Percentiles rank a stretch among this genome's conserved stretches.
These are phyloP conservation scores for Heteromurus nitidus DNA, from an alignment of 2,888 invertebrate genomes.

Conservation along the genomic window DNA sequence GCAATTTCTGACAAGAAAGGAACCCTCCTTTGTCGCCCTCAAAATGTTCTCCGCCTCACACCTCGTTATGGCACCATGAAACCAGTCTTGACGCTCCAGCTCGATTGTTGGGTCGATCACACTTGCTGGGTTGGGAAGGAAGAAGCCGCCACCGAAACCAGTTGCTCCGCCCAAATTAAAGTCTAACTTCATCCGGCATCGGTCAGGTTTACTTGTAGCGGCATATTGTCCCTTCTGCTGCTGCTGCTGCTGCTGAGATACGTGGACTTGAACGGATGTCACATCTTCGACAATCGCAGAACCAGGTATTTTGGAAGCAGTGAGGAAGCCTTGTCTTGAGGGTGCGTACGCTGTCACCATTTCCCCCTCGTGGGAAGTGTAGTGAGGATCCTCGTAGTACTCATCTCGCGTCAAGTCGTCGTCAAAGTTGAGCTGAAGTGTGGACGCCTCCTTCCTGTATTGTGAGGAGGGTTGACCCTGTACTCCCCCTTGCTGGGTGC, in stretches of 20 bases:
- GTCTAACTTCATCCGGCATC: constrained; percentile 71
- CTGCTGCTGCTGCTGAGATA: constrained; percentile 20
- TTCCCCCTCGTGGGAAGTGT: constrained; percentile 39
- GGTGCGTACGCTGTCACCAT: not conserved
- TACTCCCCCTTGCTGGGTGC: constrained; percentile 73
- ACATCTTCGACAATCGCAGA: constrained; percentile 65
- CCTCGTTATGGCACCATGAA: constrained; percentile 94
- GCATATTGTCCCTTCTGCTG: not conserved
- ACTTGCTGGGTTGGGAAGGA: constrained; percentile 49
- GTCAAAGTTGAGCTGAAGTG: constrained; percentile 64
- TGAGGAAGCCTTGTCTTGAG: constrained; percentile 46
- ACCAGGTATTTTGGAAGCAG: constrained; percentile 60
- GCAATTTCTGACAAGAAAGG: constrained; percentile 94
- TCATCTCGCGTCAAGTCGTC: constrained; percentile 64
- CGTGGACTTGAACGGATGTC: constrained; percentile 66
- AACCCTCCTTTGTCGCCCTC: constrained; percentile 89
- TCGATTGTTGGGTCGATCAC: constrained; percentile 69
- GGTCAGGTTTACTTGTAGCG: constrained; percentile 62
- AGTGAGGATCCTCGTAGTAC: constrained; percentile 66
- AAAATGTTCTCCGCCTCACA: constrained; percentile 93
- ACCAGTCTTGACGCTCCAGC: constrained; percentile 81
- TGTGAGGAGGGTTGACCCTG: constrained; percentile 39
- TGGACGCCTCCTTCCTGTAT: constrained; percentile 5
- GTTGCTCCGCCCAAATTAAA: constrained; percentile 41
- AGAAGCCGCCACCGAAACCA: constrained; percentile 37